phyloP scores from a whole-genome alignment of 2,888 invertebrate species.

The Melinaea marsaeus region DNA sequence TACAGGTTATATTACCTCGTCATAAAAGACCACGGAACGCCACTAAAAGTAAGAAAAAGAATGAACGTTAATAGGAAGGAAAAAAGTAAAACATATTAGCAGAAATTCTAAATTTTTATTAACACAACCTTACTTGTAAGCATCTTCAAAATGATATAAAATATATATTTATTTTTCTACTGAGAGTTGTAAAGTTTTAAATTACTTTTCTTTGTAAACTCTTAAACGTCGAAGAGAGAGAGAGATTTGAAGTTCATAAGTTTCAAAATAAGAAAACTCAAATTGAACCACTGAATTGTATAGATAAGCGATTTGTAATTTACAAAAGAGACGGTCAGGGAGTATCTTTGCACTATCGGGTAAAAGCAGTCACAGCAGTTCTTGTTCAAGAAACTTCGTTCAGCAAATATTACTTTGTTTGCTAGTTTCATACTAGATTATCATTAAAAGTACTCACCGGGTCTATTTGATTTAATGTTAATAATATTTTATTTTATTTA shows the following conservation, averaged over 20 bases:
- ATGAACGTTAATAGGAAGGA: background rate
- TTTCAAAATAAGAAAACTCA: too few species aligned
- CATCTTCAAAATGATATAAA: too few species aligned
- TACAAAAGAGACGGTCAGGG: background rate
- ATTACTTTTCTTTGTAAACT: too few species aligned
- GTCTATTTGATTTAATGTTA: background rate
- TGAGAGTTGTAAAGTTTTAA: too few species aligned
- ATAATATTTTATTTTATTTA: too few species aligned
- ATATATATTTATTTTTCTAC: too few species aligned
- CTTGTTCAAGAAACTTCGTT: conserved; percentile 11
- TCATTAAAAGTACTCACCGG: conserved; percentile 6
- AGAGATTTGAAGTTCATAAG: too few species aligned
- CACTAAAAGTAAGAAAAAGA: background rate
- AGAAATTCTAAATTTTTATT: too few species aligned
- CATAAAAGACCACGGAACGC: background rate
- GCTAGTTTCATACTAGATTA: conserved; percentile 20
- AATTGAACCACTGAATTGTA: background rate
- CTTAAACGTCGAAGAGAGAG: too few species aligned
- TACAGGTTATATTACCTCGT: background rate
- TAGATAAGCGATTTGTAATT: conserved; percentile 10
- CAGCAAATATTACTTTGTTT: conserved; percentile 20
- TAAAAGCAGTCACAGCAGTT: too few species aligned
- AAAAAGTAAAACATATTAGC: background rate
- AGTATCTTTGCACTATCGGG: too few species aligned
- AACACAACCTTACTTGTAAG: too few species aligned